Conservation (phyloP, 1,140 invertebrate species). For the Trypoxylus dichotomus region DNA sequence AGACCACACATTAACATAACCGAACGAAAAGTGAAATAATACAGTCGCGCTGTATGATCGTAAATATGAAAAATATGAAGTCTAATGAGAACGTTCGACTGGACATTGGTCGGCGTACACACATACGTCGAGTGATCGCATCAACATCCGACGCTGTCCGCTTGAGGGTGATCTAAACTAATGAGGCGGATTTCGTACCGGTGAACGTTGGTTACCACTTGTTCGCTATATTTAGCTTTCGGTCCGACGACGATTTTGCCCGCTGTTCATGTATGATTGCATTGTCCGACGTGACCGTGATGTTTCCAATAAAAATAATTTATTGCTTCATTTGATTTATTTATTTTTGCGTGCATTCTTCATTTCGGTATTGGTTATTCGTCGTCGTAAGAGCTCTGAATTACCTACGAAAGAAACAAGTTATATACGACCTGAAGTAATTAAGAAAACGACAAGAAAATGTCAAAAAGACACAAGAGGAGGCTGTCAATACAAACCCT, state of each 20-base stretch:
- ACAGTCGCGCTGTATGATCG: neutral
- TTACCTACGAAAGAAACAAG: no score
- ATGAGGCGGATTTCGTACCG: neutral
- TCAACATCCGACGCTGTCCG: neutral
- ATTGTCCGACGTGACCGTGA: no score
- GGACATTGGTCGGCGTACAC: neutral
- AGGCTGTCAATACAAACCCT: no score
- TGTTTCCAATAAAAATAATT: no score
- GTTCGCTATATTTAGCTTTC: neutral
- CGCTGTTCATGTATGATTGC: neutral
- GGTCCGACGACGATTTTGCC: neutral
- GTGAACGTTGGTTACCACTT: neutral
- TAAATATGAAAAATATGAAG: slow-evolving; percentile 17
- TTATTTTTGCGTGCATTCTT: no score
- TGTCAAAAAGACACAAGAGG: no score
- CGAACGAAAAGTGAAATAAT: neutral
- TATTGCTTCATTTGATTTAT: no score
- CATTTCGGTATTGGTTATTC: no score
- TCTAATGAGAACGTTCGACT: neutral
- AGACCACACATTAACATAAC: slow-evolving; percentile 9
- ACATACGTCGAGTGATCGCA: neutral
- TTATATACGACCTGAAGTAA: no score
- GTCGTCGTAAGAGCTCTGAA: no score
- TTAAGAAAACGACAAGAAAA: no score
- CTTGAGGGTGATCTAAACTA: slow-evolving; percentile 21